Evolutionary conservation across 2,797 vertebrate genomes (phyloP).

Genomic region (Selene dorsalis): DNA sequence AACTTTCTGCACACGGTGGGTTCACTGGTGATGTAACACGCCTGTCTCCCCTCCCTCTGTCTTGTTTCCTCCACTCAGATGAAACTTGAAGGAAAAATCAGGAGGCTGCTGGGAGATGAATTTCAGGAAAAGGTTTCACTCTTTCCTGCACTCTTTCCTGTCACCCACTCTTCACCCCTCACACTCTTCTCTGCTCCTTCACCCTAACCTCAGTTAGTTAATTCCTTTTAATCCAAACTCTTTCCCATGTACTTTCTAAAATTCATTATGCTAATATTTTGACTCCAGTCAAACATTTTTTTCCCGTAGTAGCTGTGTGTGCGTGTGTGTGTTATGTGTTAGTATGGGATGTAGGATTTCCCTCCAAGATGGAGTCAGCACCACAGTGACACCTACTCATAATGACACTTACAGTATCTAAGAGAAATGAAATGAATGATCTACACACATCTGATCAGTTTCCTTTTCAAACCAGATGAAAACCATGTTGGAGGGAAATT

Average conservation of each 20-base stretch:
- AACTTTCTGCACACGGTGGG: constrained; percentile 62
- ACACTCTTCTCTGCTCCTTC: constrained; percentile 2
- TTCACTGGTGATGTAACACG: constrained; percentile 74
- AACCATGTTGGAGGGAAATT: constrained; percentile 20
- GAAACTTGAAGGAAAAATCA: constrained; percentile 90
- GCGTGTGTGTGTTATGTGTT: not conserved
- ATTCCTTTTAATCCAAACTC: not conserved
- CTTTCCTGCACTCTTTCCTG: constrained; percentile 30
- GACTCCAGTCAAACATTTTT: not conserved
- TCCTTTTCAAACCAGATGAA: not conserved
- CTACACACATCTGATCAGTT: not conserved
- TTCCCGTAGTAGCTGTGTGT: too few species aligned
- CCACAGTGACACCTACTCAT: not conserved
- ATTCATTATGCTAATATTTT: not conserved
- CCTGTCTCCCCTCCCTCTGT: constrained; percentile 48
- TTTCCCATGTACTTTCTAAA: not conserved
- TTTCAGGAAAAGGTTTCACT: constrained; percentile 90
- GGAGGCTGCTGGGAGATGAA: constrained; percentile 88
- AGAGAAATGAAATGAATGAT: not conserved
- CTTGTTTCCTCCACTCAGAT: constrained; percentile 82
- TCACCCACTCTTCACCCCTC: not conserved
- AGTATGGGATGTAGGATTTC: not conserved
- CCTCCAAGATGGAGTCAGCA: not conserved
- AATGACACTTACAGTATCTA: not conserved
- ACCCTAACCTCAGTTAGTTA: not conserved